A percentile compares a stretch with the other conserved stretches of the same genome.
These are phyloP conservation scores for Phylloscopus whistleri DNA, from an alignment of 2,113 vertebrate species.

Conservation along the genomic window DNA sequence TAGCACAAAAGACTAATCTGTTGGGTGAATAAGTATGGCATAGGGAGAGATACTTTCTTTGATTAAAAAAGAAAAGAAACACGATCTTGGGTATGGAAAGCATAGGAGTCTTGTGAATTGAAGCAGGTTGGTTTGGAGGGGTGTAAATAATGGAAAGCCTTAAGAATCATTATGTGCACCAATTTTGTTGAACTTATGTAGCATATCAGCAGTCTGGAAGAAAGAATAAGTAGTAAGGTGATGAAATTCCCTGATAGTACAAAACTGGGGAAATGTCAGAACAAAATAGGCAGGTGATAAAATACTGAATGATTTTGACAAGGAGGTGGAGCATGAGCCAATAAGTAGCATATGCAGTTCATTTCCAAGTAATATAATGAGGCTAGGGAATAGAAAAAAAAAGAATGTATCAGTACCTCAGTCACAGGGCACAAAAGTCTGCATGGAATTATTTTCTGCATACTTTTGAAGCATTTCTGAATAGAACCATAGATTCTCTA, in stretches of 20 bases:
- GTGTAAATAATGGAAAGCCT: background rate
- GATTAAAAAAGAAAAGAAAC: conserved; percentile 46
- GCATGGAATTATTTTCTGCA: background rate
- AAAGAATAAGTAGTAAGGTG: conserved; percentile 1
- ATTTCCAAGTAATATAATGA: conserved; percentile 1
- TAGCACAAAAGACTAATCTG: conserved; percentile 43
- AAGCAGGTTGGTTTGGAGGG: background rate
- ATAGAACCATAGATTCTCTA: background rate
- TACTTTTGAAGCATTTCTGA: background rate
- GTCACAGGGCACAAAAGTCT: background rate
- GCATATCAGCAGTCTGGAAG: background rate
- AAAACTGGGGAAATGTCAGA: conserved; percentile 5
- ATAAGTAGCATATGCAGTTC: background rate
- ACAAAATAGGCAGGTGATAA: conserved; percentile 11
- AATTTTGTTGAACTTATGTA: background rate
- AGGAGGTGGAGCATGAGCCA: background rate
- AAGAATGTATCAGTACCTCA: background rate
- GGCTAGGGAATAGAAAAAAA: background rate
- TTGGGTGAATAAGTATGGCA: background rate
- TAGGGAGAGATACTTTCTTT: conserved; percentile 33
- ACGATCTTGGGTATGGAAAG: background rate
- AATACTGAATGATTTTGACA: conserved; percentile 38
- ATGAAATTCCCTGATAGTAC: conserved; percentile 18
- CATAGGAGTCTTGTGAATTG: background rate
- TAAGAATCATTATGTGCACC: background rate